A percentile compares a stretch with the other conserved stretches of the same genome.
These are phyloP conservation scores for Hedya salicella DNA, from an alignment of 2,888 invertebrate genomes.

Conservation along the genomic window DNA sequence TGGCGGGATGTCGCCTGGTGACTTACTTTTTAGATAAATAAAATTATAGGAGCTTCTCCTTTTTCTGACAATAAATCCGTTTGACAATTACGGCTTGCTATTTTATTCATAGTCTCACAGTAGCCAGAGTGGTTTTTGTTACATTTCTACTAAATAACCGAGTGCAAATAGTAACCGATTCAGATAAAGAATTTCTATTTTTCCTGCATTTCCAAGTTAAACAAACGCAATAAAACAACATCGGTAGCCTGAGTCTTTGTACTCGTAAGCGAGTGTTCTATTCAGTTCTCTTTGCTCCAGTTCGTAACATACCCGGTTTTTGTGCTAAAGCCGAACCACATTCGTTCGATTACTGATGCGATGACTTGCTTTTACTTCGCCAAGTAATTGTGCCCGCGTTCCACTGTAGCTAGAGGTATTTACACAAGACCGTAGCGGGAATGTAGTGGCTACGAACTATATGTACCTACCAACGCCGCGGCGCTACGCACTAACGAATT, in stretches of 20 bases:
- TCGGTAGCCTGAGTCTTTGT: conserved; percentile 33
- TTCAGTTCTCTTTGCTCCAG: conserved; percentile 53
- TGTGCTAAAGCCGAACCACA: conserved; percentile 72
- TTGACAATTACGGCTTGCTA: neutral
- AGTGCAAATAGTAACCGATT: neutral
- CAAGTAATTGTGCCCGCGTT: conserved; percentile 72
- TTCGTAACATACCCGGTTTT: conserved; percentile 63
- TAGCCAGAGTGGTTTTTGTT: neutral
- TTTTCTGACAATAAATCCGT: neutral
- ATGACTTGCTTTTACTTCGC: conserved; percentile 77
- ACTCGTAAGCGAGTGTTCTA: conserved; percentile 39
- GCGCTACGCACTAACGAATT: conserved; percentile 46
- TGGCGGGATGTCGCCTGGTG: conserved; percentile 11
- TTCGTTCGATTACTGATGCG: conserved; percentile 71
- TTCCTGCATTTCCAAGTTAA: conserved; percentile 21
- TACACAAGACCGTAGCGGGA: conserved; percentile 42
- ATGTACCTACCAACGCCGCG: conserved; percentile 58
- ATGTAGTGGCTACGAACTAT: conserved; percentile 59
- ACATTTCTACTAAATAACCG: neutral
- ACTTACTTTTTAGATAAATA: conserved; percentile 15
- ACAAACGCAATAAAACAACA: conserved; percentile 37
- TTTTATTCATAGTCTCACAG: neutral
- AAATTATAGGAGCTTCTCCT: neutral
- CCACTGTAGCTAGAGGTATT: conserved; percentile 44
- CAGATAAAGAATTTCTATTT: conserved; percentile 10